Conservation (phyloP, 2,113 vertebrate genomes). For the Genyomyrus donnyi region DNA sequence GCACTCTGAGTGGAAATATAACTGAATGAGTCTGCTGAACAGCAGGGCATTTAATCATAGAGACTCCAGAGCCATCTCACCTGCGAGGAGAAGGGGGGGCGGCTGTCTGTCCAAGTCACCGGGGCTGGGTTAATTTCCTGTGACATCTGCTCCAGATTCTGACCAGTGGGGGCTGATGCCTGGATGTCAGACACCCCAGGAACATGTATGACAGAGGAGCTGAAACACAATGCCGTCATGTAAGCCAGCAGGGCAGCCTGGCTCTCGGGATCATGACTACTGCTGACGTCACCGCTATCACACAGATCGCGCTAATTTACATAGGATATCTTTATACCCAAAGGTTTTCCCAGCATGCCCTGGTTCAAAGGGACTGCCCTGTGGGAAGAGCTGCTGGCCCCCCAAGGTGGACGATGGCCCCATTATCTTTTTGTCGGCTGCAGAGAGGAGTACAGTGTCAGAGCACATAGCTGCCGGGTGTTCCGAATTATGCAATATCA, state of each 20-base stretch:
- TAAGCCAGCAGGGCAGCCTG: background rate
- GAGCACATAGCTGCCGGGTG: background rate
- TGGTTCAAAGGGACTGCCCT: constrained; percentile 86
- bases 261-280: background rate
- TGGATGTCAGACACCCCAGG: constrained; percentile 92
- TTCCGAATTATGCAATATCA: background rate
- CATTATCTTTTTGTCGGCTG: constrained; percentile 96
- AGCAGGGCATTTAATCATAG: background rate
- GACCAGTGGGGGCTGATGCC: constrained; percentile 75
- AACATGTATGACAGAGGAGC: constrained; percentile 91
- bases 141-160: constrained; percentile 89
- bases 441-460: constrained; percentile 39
- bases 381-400: constrained; percentile 86
- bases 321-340: constrained; percentile 60
- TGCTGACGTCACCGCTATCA: background rate
- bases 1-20: background rate
- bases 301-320: background rate
- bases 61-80: constrained; percentile 47
- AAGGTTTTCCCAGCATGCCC: constrained; percentile 88
- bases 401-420: constrained; percentile 79
- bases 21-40: background rate
- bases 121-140: constrained; percentile 86
- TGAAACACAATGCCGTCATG: constrained; percentile 36
- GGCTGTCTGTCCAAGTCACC: constrained; percentile 86
- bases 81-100: constrained; percentile 89